phyloP scores from a whole-genome alignment of 1,140 invertebrate genomes.

The Aphidius ervi region DNA sequence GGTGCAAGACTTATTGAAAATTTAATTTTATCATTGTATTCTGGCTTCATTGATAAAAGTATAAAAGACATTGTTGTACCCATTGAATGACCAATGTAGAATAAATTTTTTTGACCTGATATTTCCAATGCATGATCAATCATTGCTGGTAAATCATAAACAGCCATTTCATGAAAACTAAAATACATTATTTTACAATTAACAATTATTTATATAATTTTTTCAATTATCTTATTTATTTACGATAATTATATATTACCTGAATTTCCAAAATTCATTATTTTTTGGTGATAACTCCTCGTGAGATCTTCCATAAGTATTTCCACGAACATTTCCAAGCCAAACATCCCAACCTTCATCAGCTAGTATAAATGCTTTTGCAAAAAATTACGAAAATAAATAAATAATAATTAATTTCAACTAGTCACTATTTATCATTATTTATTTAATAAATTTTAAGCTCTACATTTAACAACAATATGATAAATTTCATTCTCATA shows the following conservation, averaged over 20 bases:
- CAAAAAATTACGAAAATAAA: background rate
- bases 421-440: no score
- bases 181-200: background rate
- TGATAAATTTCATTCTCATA: no score
- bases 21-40: constrained; percentile 58
- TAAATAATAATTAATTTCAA: no score
- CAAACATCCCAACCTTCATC: constrained; percentile 49
- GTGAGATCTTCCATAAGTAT: constrained; percentile 54
- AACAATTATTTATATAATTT: background rate
- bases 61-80: constrained; percentile 60
- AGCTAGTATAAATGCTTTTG: constrained; percentile 20
- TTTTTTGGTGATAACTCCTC: constrained; percentile 40
- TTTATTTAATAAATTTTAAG: background rate
- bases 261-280: constrained; percentile 58
- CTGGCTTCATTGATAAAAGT: constrained; percentile 49
- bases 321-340: constrained; percentile 62
- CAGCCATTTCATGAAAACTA: constrained; percentile 62
- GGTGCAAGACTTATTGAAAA: constrained; percentile 56
- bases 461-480: no score
- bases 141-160: constrained; percentile 57
- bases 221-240: background rate
- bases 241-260: constrained; percentile 33
- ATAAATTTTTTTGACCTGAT: constrained; percentile 54
- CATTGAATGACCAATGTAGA: constrained; percentile 66
- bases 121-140: constrained; percentile 56